These are phyloP conservation scores for Channa striata DNA, from an alignment of 2,797 vertebrate genomes.

Conservation along the genomic window DNA sequence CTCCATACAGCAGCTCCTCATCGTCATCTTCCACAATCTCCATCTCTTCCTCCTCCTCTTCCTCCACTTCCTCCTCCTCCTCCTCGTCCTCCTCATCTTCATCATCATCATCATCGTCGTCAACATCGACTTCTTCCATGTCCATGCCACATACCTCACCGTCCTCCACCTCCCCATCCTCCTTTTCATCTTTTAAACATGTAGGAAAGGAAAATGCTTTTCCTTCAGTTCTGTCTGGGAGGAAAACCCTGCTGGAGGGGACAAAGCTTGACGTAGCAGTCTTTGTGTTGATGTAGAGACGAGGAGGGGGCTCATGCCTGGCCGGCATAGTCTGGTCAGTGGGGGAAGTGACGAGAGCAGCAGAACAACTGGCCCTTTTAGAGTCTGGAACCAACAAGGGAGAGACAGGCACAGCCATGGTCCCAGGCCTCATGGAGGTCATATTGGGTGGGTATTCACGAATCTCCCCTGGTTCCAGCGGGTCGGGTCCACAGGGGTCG, in stretches of 20 bases:
- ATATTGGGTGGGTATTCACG: conserved; percentile 87
- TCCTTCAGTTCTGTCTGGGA: conserved; percentile 60
- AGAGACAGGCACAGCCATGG: not conserved
- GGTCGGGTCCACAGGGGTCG: conserved; percentile 95
- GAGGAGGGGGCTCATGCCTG: conserved; percentile 63
- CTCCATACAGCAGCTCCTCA: conserved; percentile 59
- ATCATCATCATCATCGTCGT: conserved; percentile 29
- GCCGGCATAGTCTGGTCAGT: not conserved
- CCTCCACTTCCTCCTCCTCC: conserved; percentile 50
- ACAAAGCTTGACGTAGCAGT: conserved; percentile 76
- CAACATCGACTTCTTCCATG: conserved; percentile 66
- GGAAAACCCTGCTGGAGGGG: conserved; percentile 67
- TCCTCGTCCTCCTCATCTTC: conserved; percentile 37
- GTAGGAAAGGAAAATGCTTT: conserved; percentile 42
- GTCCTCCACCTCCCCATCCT: conserved; percentile 73
- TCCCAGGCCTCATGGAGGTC: conserved; percentile 60
- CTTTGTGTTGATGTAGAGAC: conserved; percentile 81
- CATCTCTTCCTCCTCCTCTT: conserved; percentile 64
- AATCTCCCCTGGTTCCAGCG: conserved; percentile 97
- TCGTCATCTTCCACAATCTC: conserved; percentile 69
- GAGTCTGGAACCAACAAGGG: conserved; percentile 27
- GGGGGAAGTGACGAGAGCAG: conserved; percentile 20
- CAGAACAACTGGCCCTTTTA: conserved; percentile 10
- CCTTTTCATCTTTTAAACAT: conserved; percentile 67
- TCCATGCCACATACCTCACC: conserved; percentile 79